Evolutionary conservation across 2,888 invertebrate genomes (phyloP).

Genomic region (Heterodera filipjevi): DNA sequence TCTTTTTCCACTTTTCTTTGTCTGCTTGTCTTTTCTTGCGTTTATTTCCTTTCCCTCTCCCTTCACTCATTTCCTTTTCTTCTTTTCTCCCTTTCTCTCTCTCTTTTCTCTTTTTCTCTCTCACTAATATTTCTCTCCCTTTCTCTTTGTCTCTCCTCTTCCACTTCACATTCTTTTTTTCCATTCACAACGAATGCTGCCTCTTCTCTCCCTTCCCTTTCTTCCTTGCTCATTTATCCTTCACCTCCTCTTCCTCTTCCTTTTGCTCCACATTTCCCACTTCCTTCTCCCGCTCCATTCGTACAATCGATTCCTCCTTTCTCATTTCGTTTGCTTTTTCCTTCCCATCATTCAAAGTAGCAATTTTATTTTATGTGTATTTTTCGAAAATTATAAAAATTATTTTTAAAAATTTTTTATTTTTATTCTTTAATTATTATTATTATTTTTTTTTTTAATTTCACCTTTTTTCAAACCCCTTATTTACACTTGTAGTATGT

Average conservation of each 20-base stretch:
- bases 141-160: neutral
- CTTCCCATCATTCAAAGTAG: neutral
- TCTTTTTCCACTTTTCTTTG: neutral
- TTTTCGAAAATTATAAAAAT: neutral
- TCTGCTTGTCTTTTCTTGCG: neutral
- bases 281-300: neutral
- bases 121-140: neutral
- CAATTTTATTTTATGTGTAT: neutral
- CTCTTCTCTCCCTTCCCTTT: neutral
- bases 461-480: constrained; percentile 2
- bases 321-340: neutral
- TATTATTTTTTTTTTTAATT: too few species aligned
- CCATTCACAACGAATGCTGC: neutral
- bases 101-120: neutral
- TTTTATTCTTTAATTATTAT: neutral
- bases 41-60: neutral
- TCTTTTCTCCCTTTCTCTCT: neutral
- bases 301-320: neutral
- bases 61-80: neutral
- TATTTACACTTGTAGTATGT: too few species aligned
- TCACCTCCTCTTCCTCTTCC: neutral
- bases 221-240: neutral
- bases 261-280: neutral
- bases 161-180: neutral
- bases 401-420: neutral